Base-by-base conservation (phyloP, 2,888 invertebrate species). In the Zootermopsis nevadensis region DNA sequence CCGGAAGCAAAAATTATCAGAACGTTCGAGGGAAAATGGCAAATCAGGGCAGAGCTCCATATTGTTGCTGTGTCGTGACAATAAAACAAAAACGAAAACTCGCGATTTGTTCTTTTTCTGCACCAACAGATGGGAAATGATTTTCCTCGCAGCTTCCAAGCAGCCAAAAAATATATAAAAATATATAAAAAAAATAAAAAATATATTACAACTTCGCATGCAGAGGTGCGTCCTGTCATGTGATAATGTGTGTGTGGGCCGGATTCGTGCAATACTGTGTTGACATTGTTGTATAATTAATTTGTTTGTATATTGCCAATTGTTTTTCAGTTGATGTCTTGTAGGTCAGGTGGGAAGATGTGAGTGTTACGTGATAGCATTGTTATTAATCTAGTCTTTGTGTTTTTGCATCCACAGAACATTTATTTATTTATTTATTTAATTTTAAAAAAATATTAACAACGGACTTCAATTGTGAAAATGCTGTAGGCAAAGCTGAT, bases 341-440 rank as follows among this genome's bases (percentile, higher is more conserved):
- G 60, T 60, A 60, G 48, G n/a, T 12, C 60, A 60, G 60, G 6
- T 60, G n/a, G n/a, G 12, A 27, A 22, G 12, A 60, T n/a, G 1
- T n/a, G n/a, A 1, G 27, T 60, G 60, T 60, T 60, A 60, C 27
- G 12, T 27, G n/a, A n/a, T 60, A 60, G 12, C 60, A 60, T 27
- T 27, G 60, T 60, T 60, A 60, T 60, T 60, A 74, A 74, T 74
- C 38, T 74, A 74, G 74, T 74, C 38, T 60, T 74, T 74, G 42
- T 74, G 74, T 74, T 74, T 74, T 38, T 74, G 74, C 74, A 74
- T 42, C 74, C 38, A 60, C 27, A 60, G n/a, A n/a, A 27, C 27
- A n/a, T 60, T 60, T 60, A 60, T 60, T 60, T 60, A 27, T 60
- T 60, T 60, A 60, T 60, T n/a, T 60, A 4, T 60, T n/a, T 60